Base-by-base conservation (phyloP, 2,113 vertebrate genomes). In the Chloropsis cyanopogon region DNA sequence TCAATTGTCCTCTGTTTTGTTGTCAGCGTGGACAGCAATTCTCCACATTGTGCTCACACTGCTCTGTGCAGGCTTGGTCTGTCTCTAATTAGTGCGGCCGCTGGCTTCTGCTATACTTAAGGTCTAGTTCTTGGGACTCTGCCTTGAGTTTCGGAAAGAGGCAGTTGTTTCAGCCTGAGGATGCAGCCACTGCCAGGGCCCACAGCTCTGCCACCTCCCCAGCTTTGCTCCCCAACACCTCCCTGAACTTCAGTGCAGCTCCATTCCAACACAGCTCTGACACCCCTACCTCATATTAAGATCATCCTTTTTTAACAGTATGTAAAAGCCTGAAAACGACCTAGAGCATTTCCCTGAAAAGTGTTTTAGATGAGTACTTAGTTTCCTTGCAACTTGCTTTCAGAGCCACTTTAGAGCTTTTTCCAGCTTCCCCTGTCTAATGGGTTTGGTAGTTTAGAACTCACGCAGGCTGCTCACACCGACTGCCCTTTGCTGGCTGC, bases 11-110 rank as follows among this genome's bases (percentile, higher is more conserved):
- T 84, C 47, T 82, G 56, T 77, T 73, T 73, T 41, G 28, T 4
- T 72, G 37, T 37, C 54, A 42, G 14, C 50, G 14, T 0, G 1
- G 31, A 10, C 19, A 37, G 28, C 28, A 39, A 1, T 6, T 26
- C 46, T 81, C 35, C 29, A 14, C 1, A 0, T 23, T 0, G 0
- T 0, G 0, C 57, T 46, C 35, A 26, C 26, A 6, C 14, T 5
- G 7, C 28, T 39, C 42, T 66, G 14, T 39, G 17, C 33, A 18
- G 18, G 31, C 33, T 37, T 46, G 9, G 2, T 66, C 33, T 73
- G 26, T 33, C 60, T 75, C 19, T 61, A 35, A 19, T 21, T 22
- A 41, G 19, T 47, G 60, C 14, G 9, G 56, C 56, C 71, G 18
- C 24, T 83, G 22, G 17, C n/a, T 86, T 77, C 68, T 92, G 37